Evolutionary conservation across 2,113 vertebrate species (phyloP), one percentile per base, ranked within the genome.

Genomic region (Nerophis ophidion): DNA sequence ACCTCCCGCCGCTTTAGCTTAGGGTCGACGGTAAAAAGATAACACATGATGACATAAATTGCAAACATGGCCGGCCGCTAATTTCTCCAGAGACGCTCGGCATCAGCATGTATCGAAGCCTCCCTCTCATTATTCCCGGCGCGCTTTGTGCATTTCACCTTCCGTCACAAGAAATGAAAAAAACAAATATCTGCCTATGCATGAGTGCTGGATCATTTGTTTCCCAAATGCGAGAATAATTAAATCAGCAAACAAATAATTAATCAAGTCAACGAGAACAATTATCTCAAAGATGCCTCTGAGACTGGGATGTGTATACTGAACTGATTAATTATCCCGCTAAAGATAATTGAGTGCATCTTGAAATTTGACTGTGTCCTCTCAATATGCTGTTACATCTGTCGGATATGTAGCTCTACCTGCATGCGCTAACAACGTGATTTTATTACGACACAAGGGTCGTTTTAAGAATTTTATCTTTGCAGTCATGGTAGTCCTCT

Each of bases 201-300:
- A 60, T 47, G 63, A 38, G 70, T 72, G 63, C 61, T 63, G 59
- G 50, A 80, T 87, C 79, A 81, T 82, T 88, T 83, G 81, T 89
- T 91, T 89, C 89, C 82, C 71, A 87, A 85, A 90, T 89, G 81
- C 63, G 77, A 88, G 83, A 87, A 89, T 89, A 88, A 90, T 91
- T 91, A 87, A 89, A 91, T 86, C 84, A 77, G 86, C 85, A 90
- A 91, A 91, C 89, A 91, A 91, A 91, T 91, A 90, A 91, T 91
- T 91, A 90, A 88, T 89, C 83, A 87, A 90, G 89, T 91, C 89
- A 91, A 88, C 89, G 88, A 87, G 88, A 90, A 91, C 90, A 90
- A 91, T 91, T 91, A 90, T 81, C 86, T 88, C 82, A 87, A 88
- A 89, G 84, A 89, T 42, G 82, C 89, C 89, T 91, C 82, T 81